Evolutionary conservation across 2,113 vertebrate species (phyloP), one percentile per base, ranked within the genome.

Genomic region (Peromyscus californicus): DNA sequence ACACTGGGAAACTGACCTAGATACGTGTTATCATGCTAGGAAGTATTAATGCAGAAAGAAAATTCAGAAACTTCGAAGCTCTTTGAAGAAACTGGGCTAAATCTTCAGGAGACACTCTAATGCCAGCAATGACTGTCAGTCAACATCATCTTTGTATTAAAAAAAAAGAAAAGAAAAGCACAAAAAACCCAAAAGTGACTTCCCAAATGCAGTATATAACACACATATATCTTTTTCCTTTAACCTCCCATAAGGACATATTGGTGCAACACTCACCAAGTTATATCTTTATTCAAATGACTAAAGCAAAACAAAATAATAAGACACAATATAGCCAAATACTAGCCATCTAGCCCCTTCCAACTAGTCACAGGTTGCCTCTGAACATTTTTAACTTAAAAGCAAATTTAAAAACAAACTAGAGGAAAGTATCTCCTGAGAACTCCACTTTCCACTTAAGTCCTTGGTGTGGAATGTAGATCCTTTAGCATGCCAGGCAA

Each of bases 211-310:
- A 39, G 4, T 22, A 80, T 87, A 31, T 78, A 69, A 83, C 48
- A 26, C 29, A 87, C 36, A 61, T 33, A 69, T 42, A 4, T 51
- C 10, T 74, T 91, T 89, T 54, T 63, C 86, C 86, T 94, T 84
- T 88, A 80, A 29, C 33, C 26, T 75, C 19, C 31, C 21, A 61
- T 78, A 39, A 79, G 22, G 17, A 83, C 86, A 75, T 96, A 91
- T 16, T 97, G 48, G 82, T 61, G 33, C 36, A 54, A 39, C 21
- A 75, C 16, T 93, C 22, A 87, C 15, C 5, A 83, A 75, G 22
- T 87, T 48, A 86, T n/a, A 69, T 33, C 91, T 96, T 95, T 88
- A 83, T 76, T 93, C 42, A 90, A 91, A 78, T 97, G 51, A 90
- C 12, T 61, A 12, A 48, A 75, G 59, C 42, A n/a, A 54, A 45